Percentiles rank a stretch among this genome's conserved stretches.
phyloP scores from a whole-genome alignment of 2,113 vertebrate genomes.

The Phycodurus eques region DNA sequence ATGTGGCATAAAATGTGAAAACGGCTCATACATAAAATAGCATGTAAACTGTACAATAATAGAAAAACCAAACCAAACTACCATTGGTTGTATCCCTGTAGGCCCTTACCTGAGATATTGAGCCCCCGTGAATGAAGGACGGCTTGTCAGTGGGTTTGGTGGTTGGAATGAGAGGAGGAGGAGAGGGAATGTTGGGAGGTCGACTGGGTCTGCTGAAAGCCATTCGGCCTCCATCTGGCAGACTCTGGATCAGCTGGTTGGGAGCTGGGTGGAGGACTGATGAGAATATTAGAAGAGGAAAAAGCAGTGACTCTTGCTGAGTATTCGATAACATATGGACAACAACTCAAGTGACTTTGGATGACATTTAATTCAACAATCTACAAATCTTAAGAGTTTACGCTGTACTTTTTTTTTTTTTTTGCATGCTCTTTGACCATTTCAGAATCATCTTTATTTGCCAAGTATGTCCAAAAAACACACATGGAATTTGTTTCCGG shows the following conservation, averaged over 20 bases:
- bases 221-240: slow-evolving; percentile 87
- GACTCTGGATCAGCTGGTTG: slow-evolving; percentile 86
- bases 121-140: slow-evolving; percentile 95
- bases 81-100: neutral
- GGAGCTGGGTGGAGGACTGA: slow-evolving; percentile 91
- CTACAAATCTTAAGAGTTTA: neutral
- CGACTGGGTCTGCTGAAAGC: slow-evolving; percentile 86
- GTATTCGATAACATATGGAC: neutral
- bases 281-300: neutral
- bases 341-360: neutral
- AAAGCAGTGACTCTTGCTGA: neutral
- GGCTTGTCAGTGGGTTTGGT: slow-evolving; percentile 97
- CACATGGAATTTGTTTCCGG: too few relatives aligned
- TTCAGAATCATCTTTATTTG: neutral
- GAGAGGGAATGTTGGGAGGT: slow-evolving; percentile 83
- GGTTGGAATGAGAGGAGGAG: slow-evolving; percentile 98
- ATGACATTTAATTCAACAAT: neutral
- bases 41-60: neutral
- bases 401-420: neutral
- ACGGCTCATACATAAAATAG: too few relatives aligned
- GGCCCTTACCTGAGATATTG: slow-evolving; percentile 89
- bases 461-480: too few relatives aligned
- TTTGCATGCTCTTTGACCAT: neutral
- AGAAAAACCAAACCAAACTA: neutral
- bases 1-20: neutral